phyloP scores from a whole-genome alignment of 2,797 vertebrate genomes.

The Gymnopithys bicolor region DNA sequence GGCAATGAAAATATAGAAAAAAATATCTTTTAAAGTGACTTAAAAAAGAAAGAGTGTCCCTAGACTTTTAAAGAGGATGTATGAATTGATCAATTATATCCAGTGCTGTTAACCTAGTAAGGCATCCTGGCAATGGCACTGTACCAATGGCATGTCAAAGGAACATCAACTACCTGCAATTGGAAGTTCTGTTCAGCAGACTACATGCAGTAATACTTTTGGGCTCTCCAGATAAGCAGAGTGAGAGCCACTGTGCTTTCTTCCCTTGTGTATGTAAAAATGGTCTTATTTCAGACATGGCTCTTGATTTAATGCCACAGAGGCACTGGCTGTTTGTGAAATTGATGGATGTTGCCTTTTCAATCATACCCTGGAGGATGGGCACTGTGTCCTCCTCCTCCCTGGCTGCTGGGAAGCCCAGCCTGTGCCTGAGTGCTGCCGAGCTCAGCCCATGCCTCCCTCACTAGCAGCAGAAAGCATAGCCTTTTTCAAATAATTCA shows the following conservation, averaged over 20 bases:
- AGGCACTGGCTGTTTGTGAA: background rate
- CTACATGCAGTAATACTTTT: background rate
- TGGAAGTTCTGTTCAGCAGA: background rate
- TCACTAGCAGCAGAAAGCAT: background rate
- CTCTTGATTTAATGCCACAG: background rate
- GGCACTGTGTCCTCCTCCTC: background rate
- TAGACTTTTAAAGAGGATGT: background rate
- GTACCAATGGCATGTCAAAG: background rate
- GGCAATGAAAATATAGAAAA: background rate
- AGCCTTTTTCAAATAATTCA: background rate
- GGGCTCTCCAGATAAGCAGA: background rate
- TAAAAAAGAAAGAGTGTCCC: background rate
- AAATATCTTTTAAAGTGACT: fast-evolving
- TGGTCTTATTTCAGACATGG: fast-evolving
- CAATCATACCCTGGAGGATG: fast-evolving
- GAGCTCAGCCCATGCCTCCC: background rate
- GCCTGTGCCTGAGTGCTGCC: no score
- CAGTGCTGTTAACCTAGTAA: background rate
- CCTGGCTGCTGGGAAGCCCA: fast-evolving
- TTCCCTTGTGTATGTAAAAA: background rate
- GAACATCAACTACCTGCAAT: background rate
- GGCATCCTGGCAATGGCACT: background rate
- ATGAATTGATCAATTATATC: background rate
- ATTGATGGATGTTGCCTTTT: no score
- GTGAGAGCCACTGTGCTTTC: background rate